Evolutionary conservation across 2,797 vertebrate genomes (phyloP).

Genomic region (Callimico goeldii): DNA sequence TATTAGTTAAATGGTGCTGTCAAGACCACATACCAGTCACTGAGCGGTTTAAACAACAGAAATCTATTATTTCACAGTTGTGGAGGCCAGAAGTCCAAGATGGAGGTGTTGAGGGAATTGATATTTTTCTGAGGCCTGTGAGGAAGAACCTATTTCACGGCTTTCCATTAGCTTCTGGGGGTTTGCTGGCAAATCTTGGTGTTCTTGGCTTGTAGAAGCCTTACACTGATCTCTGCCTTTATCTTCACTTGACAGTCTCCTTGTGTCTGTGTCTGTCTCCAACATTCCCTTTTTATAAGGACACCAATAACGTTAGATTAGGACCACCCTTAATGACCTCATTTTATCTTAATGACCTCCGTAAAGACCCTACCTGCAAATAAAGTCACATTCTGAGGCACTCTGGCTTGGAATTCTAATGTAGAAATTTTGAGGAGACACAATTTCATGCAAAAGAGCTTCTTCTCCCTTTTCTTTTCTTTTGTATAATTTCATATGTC

Average conservation of each 20-base stretch:
- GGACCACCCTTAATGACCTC: rapidly evolving
- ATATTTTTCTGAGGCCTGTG: background rate
- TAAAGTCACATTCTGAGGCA: background rate
- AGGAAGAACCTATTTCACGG: background rate
- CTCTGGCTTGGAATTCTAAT: background rate
- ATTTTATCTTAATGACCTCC: background rate
- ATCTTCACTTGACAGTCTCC: background rate
- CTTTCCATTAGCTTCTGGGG: background rate
- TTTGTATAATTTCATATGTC: background rate
- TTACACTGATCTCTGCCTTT: background rate
- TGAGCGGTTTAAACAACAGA: background rate
- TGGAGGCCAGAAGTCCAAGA: background rate
- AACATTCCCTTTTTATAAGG: background rate
- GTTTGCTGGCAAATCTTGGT: background rate
- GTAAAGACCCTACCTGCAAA: background rate
- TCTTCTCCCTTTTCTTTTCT: background rate
- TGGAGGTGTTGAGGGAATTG: background rate
- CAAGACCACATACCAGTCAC: background rate
- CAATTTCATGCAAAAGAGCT: background rate
- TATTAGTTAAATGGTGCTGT: background rate
- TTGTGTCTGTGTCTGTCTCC: background rate
- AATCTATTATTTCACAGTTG: background rate
- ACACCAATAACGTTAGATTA: background rate
- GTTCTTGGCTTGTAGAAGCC: too few relatives aligned
- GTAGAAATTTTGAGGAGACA: background rate